These are phyloP conservation scores for Muntiacus muntjak DNA, from an alignment of 2,113 vertebrate species.

Conservation along the genomic window DNA sequence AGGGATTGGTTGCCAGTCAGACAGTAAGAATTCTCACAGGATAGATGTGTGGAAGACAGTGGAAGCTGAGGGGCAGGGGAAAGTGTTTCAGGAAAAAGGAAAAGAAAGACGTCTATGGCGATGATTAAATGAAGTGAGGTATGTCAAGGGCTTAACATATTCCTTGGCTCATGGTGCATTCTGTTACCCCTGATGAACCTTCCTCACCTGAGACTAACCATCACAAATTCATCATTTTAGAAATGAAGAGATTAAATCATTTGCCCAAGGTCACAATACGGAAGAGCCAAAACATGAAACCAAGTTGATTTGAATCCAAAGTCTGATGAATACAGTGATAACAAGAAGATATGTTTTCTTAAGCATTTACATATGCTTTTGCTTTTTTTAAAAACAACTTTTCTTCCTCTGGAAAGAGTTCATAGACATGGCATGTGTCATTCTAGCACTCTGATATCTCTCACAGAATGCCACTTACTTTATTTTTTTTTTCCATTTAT, in stretches of 20 bases:
- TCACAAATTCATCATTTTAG: background rate
- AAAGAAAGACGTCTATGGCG: background rate
- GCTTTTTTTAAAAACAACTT: background rate
- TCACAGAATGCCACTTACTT: conserved; percentile 92
- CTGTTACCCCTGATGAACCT: background rate
- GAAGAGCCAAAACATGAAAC: background rate
- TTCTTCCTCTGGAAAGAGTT: conserved; percentile 90
- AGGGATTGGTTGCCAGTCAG: conserved; percentile 50
- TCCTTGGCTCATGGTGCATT: background rate
- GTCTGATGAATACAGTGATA: background rate
- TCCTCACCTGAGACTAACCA: background rate
- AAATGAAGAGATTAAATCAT: background rate
- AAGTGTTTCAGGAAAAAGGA: background rate
- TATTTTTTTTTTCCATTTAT: too few relatives aligned
- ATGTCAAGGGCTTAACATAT: background rate
- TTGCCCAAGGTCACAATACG: background rate
- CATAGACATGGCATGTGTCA: conserved; percentile 91
- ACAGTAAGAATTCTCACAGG: background rate
- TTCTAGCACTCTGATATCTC: conserved; percentile 89
- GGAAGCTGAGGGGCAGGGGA: background rate
- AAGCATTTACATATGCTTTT: background rate
- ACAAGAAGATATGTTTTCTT: background rate
- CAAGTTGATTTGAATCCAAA: background rate
- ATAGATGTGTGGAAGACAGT: background rate
- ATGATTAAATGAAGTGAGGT: background rate